Base-by-base conservation (phyloP, 2,888 invertebrate species). In the Halocaridina rubra region DNA sequence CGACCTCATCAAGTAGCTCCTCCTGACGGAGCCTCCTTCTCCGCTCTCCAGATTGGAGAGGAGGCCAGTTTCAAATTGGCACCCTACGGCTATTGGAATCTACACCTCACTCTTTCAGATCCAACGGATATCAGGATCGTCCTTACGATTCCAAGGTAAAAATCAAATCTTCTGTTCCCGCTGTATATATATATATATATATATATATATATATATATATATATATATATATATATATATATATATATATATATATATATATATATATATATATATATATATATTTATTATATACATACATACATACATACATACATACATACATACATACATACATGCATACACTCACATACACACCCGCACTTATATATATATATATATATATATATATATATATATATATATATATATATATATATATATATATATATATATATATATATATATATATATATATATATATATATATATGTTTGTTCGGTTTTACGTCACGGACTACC, bases 11-110 rank as follows among this genome's bases (percentile, higher is more conserved):
- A 87, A 91, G 96, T 96, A 89, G 96, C 96, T 91, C 97, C 97
- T 89, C 97, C 97, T 86, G 97, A 97, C 91, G 96, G 96, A 89
- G 96, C 96, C 89, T 96, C 97, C 80, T 97, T 97, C 92, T 95
- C 95, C 90, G 96, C 97, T 93, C 96, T 97, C 90, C 94, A 94
- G 89, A 92, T 97, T 90, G 97, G 97, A 89, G 95, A 96, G 92
- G 94, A 95, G 91, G 92, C 96, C 90, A 95, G 95, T 90, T 95
- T 96, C 92, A 95, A 96, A 92, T 96, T 98, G 90, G 95, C 95
- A 90, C 95, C 98, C 88, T 97, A 97, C 92, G 96, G 97, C 91
- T 98, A 98, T 91, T 98, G 98, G 98, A 97, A 97, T 92, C 96
- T 97, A 94, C 97, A 97, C 53, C 72, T 87, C 32, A 80, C 87